Base-by-base conservation (phyloP, 2,113 vertebrate genomes). In the Paralichthys olivaceus region DNA sequence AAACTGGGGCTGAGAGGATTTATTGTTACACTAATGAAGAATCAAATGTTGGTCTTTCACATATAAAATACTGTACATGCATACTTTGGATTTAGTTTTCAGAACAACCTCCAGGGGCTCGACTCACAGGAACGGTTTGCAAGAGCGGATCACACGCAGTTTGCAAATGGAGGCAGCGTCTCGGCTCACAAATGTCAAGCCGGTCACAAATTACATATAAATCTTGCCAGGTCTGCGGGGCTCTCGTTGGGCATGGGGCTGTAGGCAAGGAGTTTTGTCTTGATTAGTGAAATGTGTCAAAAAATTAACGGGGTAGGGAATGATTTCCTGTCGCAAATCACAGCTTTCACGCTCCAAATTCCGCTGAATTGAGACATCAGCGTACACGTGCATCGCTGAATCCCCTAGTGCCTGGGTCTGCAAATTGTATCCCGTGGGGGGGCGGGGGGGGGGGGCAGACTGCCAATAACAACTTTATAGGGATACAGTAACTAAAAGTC, bases 401-500 rank as follows among this genome's bases (percentile, higher is more conserved):
- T 76, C 54, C 55, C 32, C 60, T 23, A 43, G 59, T 59, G 77
- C 47, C 19, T 34, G 45, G 3, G 62, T 23, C 13, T 68, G 78
- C 68, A 67, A 74, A 77, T 68, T 69, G 58, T 73, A 49, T 84
- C 60, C 67, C 53, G 40, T 25, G 15, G 76, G 77, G 22, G 73
- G 72, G 43, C 61, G 73, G 75, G 43, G 65, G 57, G 43, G 45
- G 20, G 23, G 2, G 37, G 29, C 43, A 62, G 47, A 26, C 62
- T 78, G 63, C 62, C 63, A 75, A 49, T 69, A 83, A 69, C 19
- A 58, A 70, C 47, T 29, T 59, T n/a, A 62, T 15, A 70, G 32
- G 37, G 53, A 72, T 55, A 29, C 37, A 63, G 45, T 58, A 69
- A 23, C 15, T 65, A 12, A 54, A 53, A 32, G 40, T 43, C 47